A percentile compares a stretch with the other conserved stretches of the same genome.
Evolutionary conservation across 2,797 vertebrate species (phyloP).

Genomic region (Sandelia bainsii): DNA sequence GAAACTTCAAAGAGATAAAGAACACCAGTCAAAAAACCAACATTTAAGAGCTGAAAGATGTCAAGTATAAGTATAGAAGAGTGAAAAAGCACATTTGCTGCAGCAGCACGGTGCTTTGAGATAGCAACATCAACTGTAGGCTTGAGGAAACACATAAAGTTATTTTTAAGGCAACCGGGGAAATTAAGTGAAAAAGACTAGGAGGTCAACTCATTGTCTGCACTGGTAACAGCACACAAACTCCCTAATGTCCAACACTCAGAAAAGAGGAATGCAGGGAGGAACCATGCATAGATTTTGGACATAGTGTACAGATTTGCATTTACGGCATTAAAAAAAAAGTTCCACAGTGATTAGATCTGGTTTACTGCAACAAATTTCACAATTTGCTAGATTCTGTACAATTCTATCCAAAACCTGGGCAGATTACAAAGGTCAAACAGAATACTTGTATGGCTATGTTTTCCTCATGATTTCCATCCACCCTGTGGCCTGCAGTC

Average conservation of each 20-base stretch:
- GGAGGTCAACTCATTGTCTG: conserved; percentile 8
- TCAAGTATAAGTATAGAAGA: conserved; percentile 9
- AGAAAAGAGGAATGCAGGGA: conserved; percentile 17
- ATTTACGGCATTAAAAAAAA: too few species aligned
- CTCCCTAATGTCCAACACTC: conserved; percentile 73
- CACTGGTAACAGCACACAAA: conserved; percentile 31
- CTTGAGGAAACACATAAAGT: conserved; percentile 8
- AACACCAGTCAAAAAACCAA: conserved; percentile 28
- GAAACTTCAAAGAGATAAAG: conserved; percentile 11
- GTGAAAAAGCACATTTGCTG: not conserved
- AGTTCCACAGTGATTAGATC: not conserved
- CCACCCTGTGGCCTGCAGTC: conserved; percentile 20
- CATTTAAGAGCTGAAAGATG: conserved; percentile 47
- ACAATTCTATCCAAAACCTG: conserved; percentile 45
- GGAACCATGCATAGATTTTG: conserved; percentile 25
- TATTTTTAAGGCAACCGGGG: conserved; percentile 1
- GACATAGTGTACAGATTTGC: conserved; percentile 52
- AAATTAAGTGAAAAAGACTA: not conserved
- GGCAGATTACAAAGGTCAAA: conserved; percentile 36
- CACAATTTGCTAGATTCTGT: conserved; percentile 30
- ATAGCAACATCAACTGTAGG: conserved; percentile 21
- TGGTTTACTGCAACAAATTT: not conserved
- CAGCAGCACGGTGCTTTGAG: conserved; percentile 34
- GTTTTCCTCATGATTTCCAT: conserved; percentile 51
- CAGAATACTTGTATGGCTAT: conserved; percentile 78